Percentiles rank a stretch among this genome's conserved stretches.
These are phyloP conservation scores for Darevskia mixta DNA, from an alignment of 2,797 vertebrate species.

Conservation along the genomic window DNA sequence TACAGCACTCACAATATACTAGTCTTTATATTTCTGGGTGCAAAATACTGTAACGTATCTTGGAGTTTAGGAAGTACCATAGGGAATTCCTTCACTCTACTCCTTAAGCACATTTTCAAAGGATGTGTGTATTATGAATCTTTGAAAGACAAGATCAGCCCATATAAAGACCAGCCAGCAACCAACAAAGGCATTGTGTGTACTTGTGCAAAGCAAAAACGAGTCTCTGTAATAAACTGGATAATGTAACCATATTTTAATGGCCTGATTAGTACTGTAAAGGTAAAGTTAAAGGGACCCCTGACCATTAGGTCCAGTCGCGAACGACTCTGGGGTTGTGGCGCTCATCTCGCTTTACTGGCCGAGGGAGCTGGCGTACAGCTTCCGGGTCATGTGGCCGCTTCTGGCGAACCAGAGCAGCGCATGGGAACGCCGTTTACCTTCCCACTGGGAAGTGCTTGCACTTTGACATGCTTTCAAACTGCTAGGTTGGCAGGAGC, in stretches of 20 bases:
- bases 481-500: too few relatives aligned
- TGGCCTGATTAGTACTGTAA: not conserved
- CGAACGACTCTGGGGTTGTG: too few relatives aligned
- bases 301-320: too few relatives aligned
- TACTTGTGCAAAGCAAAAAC: not conserved
- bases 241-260: not conserved
- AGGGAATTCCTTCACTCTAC: conserved; percentile 16
- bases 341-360: too few relatives aligned
- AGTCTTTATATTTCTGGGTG: conserved; percentile 19
- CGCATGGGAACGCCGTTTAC: too few relatives aligned
- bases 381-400: too few relatives aligned
- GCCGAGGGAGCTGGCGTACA: too few relatives aligned
- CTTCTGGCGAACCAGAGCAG: too few relatives aligned
- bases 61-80: not conserved
- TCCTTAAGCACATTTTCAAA: conserved; percentile 5
- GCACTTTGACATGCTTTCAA: too few relatives aligned
- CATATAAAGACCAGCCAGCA: conserved; percentile 1
- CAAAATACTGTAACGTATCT: conserved; percentile 21
- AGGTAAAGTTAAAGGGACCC: too few relatives aligned
- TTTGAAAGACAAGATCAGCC: not conserved
- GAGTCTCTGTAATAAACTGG: not conserved
- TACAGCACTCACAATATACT: conserved; percentile 6
- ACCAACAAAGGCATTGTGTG: not conserved
- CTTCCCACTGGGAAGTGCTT: too few relatives aligned
- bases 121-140: not conserved